Base-by-base conservation (phyloP, 1,140 invertebrate genomes). In the Scaptomyza pallida region DNA sequence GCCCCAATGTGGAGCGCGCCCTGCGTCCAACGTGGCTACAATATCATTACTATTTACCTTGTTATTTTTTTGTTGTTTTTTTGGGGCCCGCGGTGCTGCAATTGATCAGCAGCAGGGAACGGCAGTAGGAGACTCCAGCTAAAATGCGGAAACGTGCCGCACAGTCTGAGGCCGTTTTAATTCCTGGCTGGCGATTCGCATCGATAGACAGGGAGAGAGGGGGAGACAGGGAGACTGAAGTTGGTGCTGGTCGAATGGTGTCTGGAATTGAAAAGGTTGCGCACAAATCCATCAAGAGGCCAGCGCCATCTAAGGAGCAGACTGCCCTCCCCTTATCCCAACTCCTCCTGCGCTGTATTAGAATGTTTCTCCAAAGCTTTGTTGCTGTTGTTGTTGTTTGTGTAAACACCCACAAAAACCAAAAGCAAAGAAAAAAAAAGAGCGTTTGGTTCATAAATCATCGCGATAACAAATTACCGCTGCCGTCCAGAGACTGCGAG, bases 401-500 rank as follows among this genome's bases (percentile, higher is more conserved):
- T 89, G 85, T 89, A 89, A 89, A 89, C 85, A 89, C 85, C 85
- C 85, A 89, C 85, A 75, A 76, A 81, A 89, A 26, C 2, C 21
- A 6, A 26, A 6, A 26, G n/a, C n/a, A 26, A 26, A 23, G 5
- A 23, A 3, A 23, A 23, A 26, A 26, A 26, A 4, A 73, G 65
- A 45, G 47, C 50, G 56, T 48, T 69, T 88, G 72, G 85, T 89
- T 89, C 85, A 89, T 89, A 89, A 89, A 89, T 89, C 85, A 89
- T 89, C 85, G 77, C 71, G 85, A 89, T 89, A 89, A 78, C 86
- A 89, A 89, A 89, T 89, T 89, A 81, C 85, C 85, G 85, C 85
- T 89, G 80, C 85, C 72, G 73, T 69, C 56, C 57, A 37, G 33
- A 37, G 33, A n/a, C 33, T n/a, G 12, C 12, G n/a, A 37, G 12